Conservation (phyloP, 2,888 invertebrate genomes). For the Perizoma flavofasciatum region DNA sequence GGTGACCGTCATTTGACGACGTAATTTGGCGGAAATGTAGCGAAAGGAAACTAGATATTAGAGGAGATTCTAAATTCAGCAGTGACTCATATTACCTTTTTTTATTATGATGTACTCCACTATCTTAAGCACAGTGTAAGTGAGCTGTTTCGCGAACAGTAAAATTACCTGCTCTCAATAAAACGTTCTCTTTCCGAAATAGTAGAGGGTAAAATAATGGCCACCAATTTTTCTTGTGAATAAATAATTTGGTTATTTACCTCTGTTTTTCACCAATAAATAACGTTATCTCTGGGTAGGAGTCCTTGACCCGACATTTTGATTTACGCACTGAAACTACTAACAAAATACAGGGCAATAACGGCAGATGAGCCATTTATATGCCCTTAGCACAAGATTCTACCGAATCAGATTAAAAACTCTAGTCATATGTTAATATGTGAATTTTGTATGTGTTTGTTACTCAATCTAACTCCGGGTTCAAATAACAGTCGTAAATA, state of each 20-base stretch:
- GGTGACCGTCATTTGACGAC: not conserved
- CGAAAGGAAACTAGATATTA: no score
- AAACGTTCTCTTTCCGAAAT: constrained; percentile 20
- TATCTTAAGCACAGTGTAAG: constrained; percentile 13
- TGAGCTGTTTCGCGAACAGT: constrained; percentile 19
- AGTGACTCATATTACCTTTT: no score
- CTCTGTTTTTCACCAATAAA: constrained; percentile 31
- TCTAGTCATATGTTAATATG: no score
- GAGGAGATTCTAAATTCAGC: no score
- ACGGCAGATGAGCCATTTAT: no score
- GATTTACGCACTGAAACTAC: constrained; percentile 38
- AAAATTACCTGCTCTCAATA: constrained; percentile 26
- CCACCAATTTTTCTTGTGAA: constrained; percentile 31
- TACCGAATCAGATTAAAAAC: no score
- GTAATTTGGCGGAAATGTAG: no score
- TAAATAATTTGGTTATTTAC: constrained; percentile 33
- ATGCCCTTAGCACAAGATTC: no score
- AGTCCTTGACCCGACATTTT: constrained; percentile 40
- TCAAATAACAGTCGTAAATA: no score
- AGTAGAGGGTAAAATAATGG: constrained; percentile 28
- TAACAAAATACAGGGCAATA: constrained; percentile 2
- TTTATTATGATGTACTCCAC: no score
- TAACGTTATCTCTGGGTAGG: constrained; percentile 25
- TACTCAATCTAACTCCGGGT: no score
- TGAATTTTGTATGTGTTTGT: no score